These are phyloP conservation scores for Micrasema minimum DNA, from an alignment of 1,140 invertebrate species.

Conservation along the genomic window DNA sequence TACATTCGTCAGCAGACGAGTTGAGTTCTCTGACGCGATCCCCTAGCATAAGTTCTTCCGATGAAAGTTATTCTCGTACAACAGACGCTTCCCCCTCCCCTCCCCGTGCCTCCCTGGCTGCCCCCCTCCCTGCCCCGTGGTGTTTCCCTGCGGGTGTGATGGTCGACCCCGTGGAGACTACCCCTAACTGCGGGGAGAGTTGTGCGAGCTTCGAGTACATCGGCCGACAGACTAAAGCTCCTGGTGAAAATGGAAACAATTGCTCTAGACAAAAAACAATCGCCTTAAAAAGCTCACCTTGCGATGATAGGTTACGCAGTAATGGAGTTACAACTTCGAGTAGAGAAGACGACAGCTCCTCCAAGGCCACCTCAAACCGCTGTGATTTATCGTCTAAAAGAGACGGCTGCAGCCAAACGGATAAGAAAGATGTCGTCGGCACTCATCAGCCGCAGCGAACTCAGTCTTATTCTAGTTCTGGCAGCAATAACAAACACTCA, in stretches of 20 bases:
- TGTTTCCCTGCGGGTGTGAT: slow-evolving; percentile 50
- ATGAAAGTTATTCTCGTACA: slow-evolving; percentile 82
- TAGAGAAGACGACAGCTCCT: slow-evolving; percentile 65
- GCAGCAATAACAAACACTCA: slow-evolving; percentile 59
- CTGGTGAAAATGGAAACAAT: slow-evolving; percentile 45
- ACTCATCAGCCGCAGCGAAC: slow-evolving; percentile 60
- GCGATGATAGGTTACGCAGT: slow-evolving; percentile 62
- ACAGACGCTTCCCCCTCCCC: slow-evolving; percentile 71
- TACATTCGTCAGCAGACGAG: slow-evolving; percentile 84
- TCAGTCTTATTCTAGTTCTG: slow-evolving; percentile 64
- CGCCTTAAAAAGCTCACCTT: slow-evolving; percentile 58
- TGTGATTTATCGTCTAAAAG: slow-evolving; percentile 67
- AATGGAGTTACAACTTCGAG: slow-evolving; percentile 58
- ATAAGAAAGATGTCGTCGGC: slow-evolving; percentile 67
- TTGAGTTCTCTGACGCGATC: slow-evolving; percentile 82
- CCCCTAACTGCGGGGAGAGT: slow-evolving; percentile 68
- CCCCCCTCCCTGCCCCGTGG: slow-evolving; percentile 64
- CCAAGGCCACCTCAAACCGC: slow-evolving; percentile 64
- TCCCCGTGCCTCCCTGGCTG: slow-evolving; percentile 70
- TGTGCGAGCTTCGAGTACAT: slow-evolving; percentile 73
- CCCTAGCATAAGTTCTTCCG: slow-evolving; percentile 81
- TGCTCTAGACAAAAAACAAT: slow-evolving; percentile 59
- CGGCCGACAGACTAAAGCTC: slow-evolving; percentile 55
- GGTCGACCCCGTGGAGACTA: slow-evolving; percentile 53
- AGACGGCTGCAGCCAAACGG: slow-evolving; percentile 73